A percentile compares a stretch with the other conserved stretches of the same genome.
Conservation (phyloP, 1,140 invertebrate species). For the Neodiprion fabricii region DNA sequence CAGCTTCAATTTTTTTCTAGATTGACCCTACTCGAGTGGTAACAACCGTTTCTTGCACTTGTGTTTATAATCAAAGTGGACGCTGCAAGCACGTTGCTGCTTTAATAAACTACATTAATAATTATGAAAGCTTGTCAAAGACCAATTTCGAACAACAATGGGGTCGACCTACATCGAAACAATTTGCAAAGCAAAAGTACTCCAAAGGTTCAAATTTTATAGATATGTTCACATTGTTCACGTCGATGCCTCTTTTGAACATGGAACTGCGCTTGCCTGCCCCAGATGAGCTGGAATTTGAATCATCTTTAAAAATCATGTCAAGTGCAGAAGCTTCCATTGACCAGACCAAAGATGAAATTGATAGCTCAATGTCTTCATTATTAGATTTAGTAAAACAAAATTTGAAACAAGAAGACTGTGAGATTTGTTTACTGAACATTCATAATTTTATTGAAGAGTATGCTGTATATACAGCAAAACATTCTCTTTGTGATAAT, state of each 20-base stretch:
- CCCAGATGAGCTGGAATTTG: constrained; percentile 8
- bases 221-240: background rate
- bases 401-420: constrained; percentile 23
- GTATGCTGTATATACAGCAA: constrained; percentile 21
- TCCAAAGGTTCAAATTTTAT: constrained; percentile 27
- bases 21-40: constrained; percentile 24
- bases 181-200: constrained; percentile 32
- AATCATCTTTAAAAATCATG: background rate
- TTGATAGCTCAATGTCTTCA: constrained; percentile 17
- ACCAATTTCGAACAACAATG: constrained; percentile 32
- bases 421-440: constrained; percentile 17
- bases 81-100: constrained; percentile 34
- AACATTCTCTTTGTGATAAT: constrained; percentile 27
- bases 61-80: constrained; percentile 27
- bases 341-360: constrained; percentile 18
- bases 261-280: background rate
- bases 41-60: constrained; percentile 26
- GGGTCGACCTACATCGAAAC: constrained; percentile 29
- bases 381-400: constrained; percentile 12
- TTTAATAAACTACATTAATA: constrained; percentile 32
- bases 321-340: background rate
- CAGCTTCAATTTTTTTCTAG: constrained; percentile 21
- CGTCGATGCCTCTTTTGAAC: background rate
- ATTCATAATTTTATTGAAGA: constrained; percentile 23
- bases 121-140: constrained; percentile 31